A percentile compares a stretch with the other conserved stretches of the same genome.
Conservation (phyloP, 2,888 invertebrate genomes). For the Branchipolynoe longqiensis region DNA sequence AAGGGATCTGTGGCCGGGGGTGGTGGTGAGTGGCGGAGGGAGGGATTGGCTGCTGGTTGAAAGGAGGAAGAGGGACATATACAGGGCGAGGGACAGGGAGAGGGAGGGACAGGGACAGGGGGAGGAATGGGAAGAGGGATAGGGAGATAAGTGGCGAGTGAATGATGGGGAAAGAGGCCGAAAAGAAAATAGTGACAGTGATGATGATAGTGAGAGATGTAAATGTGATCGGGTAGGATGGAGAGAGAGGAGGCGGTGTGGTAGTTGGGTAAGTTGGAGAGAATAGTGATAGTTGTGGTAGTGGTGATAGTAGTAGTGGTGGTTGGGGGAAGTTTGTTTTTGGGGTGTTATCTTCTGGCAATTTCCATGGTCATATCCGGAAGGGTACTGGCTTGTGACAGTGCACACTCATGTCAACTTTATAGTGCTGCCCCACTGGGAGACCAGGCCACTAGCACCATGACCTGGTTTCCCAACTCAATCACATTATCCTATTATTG, state of each 20-base stretch:
- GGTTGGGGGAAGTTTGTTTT: too few species aligned
- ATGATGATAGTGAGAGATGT: neutral
- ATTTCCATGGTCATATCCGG: too few species aligned
- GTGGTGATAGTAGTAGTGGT: too few species aligned
- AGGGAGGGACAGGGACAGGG: neutral
- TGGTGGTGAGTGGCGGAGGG: neutral
- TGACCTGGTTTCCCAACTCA: too few species aligned
- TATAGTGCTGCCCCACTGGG: too few species aligned
- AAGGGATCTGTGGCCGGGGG: neutral
- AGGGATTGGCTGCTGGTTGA: neutral
- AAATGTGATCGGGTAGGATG: neutral
- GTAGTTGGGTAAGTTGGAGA: neutral
- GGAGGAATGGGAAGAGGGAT: neutral
- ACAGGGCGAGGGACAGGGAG: neutral
- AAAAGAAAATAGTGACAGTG: neutral
- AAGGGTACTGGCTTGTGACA: too few species aligned
- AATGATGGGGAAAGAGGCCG: neutral
- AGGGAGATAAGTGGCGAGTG: neutral
- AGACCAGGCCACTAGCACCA: too few species aligned
- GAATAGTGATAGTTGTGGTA: too few species aligned
- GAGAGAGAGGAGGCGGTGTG: neutral
- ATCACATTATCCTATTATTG: too few species aligned
- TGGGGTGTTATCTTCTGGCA: too few species aligned
- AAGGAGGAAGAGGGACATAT: neutral
- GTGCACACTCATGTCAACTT: too few species aligned